Base-by-base conservation (phyloP, 1,140 invertebrate genomes). In the Pinna nobilis region DNA sequence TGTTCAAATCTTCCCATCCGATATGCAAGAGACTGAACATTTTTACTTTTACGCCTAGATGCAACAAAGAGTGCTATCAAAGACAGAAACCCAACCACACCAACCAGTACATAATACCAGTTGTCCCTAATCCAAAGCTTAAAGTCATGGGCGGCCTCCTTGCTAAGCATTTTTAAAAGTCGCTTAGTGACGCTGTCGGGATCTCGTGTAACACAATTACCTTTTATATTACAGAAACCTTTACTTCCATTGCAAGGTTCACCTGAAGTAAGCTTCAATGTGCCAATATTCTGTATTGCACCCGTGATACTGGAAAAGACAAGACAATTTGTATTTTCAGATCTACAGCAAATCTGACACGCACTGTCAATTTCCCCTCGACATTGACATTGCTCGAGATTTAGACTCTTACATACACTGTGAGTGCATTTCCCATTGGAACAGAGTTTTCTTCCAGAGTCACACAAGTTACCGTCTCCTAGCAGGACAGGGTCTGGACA, bases 91-190 rank as follows among this genome's bases (percentile, higher is more conserved):
- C 18, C 30, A 13, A 23, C 15, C 35, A 79, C 33, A 28, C 60
- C 70, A 15, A 70, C 32, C 3, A 81, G 39, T 3, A 82, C n/a
- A 47, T 81, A 82, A 63, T 75, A 79, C 81, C 82, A 81, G 35
- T 81, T 74, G 5, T 78, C 74, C 15, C 57, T 32, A 3, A 79
- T 49, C 82, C 82, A 84, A 13, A 44, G 5, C 39, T 65, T 63
- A 9, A 77, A 50, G 47, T 72, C 70, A 13, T 77, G 39, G 5
- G 53, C 33, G 13, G 44, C 57, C 1, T 76, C 65, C 13, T 75
- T 33, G n/a, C 68, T 60, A 47, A 79, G 81, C 13, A 78, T 47
- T 28, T 59, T 51, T 11, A 47, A 66, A 23, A 74, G 25, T 59
- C 69, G 66, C 23, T 70, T 51, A 15, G 65, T 59, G 23, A 33